These are phyloP conservation scores for Hypsibius dujardini DNA, from an alignment of 1,140 invertebrate genomes.

Conservation along the genomic window DNA sequence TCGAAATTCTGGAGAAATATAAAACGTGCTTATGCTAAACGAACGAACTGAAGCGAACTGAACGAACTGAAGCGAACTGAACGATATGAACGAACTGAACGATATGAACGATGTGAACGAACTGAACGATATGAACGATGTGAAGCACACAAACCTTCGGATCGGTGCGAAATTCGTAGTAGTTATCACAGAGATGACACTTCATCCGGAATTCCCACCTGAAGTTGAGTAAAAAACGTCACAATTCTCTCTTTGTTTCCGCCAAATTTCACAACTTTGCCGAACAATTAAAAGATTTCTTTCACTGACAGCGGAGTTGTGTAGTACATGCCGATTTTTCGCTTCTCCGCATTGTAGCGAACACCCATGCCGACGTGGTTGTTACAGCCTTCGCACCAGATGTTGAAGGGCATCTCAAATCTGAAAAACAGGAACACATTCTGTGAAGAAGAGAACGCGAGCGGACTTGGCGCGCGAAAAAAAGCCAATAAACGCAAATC, in stretches of 20 bases:
- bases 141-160: constrained; percentile 54
- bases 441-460: neutral
- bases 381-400: constrained; percentile 92
- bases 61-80: too few relatives aligned
- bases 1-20: constrained; percentile 64
- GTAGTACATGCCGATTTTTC: constrained; percentile 95
- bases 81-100: too few relatives aligned
- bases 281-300: too few relatives aligned
- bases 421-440: constrained; percentile 32
- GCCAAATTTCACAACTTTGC: too few relatives aligned
- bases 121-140: neutral
- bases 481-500: neutral
- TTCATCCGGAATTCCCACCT: constrained; percentile 94
- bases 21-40: neutral
- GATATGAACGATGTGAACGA: too few relatives aligned
- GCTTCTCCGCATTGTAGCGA: constrained; percentile 94
- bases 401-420: constrained; percentile 99
- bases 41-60: constrained; percentile 22
- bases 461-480: neutral
- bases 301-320: constrained; percentile 57
- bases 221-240: too few relatives aligned
- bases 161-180: constrained; percentile 97
- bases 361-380: constrained; percentile 99
- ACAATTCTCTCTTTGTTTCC: too few relatives aligned
- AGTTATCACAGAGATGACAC: constrained; percentile 89